phyloP scores from a whole-genome alignment of 2,888 invertebrate species.

The Drosophila suboccidentalis region DNA sequence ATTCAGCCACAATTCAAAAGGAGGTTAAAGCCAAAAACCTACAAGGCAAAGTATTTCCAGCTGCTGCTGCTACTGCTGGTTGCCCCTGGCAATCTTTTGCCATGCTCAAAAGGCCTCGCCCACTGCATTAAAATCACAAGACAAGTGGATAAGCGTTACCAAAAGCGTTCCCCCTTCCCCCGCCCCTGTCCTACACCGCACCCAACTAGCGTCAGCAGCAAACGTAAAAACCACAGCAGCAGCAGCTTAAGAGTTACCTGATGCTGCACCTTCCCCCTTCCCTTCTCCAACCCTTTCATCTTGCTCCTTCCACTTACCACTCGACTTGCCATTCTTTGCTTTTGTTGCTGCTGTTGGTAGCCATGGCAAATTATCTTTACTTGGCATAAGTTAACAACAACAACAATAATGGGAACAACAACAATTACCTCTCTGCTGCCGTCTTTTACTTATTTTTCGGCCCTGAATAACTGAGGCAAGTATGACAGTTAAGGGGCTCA shows the following conservation, averaged over 20 bases:
- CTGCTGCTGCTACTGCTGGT: slow-evolving; percentile 33
- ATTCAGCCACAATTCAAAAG: slow-evolving; percentile 28
- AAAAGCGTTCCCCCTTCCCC: slow-evolving; percentile 50
- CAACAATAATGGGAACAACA: slow-evolving; percentile 48
- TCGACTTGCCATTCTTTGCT: slow-evolving; percentile 54
- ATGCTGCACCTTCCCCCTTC: slow-evolving; percentile 45
- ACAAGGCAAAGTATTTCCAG: slow-evolving; percentile 61
- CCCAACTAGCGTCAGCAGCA: slow-evolving; percentile 63
- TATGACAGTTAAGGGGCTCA: neutral
- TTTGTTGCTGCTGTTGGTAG: slow-evolving; percentile 67
- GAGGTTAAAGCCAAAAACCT: slow-evolving; percentile 45
- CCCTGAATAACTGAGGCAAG: slow-evolving; percentile 39
- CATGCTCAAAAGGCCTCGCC: slow-evolving; percentile 66
- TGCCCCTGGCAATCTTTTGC: slow-evolving; percentile 75
- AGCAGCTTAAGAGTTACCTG: slow-evolving; percentile 77
- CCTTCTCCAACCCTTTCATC: neutral
- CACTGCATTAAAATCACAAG: slow-evolving; percentile 80
- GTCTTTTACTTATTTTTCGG: slow-evolving; percentile 48
- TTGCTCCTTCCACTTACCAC: slow-evolving; percentile 3
- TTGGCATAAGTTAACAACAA: slow-evolving; percentile 78
- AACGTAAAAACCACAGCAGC: slow-evolving; percentile 72
- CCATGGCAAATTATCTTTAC: slow-evolving; percentile 80
- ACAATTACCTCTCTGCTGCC: slow-evolving; percentile 34
- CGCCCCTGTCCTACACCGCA: slow-evolving; percentile 17
- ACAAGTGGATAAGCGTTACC: slow-evolving; percentile 80